These are phyloP conservation scores for Pygocentrus nattereri DNA, from an alignment of 2,797 vertebrate species.

Conservation along the genomic window DNA sequence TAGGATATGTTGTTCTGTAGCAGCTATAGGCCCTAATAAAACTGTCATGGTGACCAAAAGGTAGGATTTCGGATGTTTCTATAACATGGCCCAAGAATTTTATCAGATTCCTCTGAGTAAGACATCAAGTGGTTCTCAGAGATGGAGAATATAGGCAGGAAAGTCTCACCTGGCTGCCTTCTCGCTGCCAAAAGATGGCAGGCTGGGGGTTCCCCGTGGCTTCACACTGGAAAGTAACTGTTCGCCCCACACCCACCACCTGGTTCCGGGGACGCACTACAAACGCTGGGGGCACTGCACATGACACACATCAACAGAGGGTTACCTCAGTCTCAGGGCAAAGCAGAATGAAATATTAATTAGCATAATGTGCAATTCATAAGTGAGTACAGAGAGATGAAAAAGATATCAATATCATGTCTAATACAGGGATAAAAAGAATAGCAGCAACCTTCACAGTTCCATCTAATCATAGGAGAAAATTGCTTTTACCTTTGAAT, in stretches of 20 bases:
- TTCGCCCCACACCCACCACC: slow-evolving; percentile 93
- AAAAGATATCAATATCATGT: background rate
- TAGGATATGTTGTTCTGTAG: too few relatives aligned
- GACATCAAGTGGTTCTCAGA: background rate
- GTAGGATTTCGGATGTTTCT: too few relatives aligned
- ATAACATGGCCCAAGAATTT: too few relatives aligned
- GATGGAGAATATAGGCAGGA: background rate
- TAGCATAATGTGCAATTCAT: background rate
- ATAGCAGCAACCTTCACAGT: background rate
- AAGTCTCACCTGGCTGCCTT: slow-evolving; percentile 93
- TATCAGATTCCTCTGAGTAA: background rate
- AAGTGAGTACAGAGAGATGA: background rate
- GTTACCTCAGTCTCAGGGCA: background rate
- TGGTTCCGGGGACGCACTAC: slow-evolving; percentile 95
- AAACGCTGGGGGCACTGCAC: slow-evolving; percentile 93
- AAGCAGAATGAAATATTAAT: background rate
- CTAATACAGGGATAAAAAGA: background rate
- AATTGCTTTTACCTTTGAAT: slow-evolving; percentile 42
- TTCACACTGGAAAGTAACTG: slow-evolving; percentile 97
- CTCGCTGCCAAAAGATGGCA: slow-evolving; percentile 98
- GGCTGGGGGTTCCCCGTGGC: slow-evolving; percentile 98
- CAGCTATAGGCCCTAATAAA: too few relatives aligned
- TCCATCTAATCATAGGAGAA: slow-evolving; percentile 7
- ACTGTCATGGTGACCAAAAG: too few relatives aligned
- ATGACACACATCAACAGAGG: slow-evolving; percentile 45